phyloP scores from a whole-genome alignment of 2,888 invertebrate species.

The Lordiphosa andalusiaca region DNA sequence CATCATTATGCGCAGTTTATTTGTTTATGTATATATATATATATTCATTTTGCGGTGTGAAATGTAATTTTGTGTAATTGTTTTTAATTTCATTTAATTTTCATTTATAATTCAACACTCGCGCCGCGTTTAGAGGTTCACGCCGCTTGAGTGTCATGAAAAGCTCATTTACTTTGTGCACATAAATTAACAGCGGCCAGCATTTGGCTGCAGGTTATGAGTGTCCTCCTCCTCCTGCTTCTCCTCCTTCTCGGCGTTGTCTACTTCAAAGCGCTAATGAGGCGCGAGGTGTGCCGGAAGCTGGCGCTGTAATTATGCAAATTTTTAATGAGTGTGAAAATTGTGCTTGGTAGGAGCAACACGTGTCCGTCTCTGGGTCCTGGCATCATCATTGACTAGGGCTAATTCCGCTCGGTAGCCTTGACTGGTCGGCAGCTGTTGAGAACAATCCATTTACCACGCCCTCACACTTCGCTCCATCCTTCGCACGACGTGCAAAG shows the following conservation, averaged over 20 bases:
- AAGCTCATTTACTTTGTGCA: constrained; percentile 59
- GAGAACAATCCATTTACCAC: constrained; percentile 25
- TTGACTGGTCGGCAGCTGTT: constrained; percentile 13
- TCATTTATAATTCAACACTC: constrained; percentile 62
- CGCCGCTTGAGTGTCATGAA: constrained; percentile 56
- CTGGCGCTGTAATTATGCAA: constrained; percentile 65
- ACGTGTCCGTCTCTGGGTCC: constrained; percentile 36
- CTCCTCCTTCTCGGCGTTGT: constrained; percentile 51
- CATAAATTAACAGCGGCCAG: constrained; percentile 55
- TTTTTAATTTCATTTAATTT: constrained; percentile 67
- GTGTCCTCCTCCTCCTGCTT: constrained; percentile 7
- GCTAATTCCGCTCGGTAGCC: constrained; percentile 56
- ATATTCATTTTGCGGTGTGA: constrained; percentile 33
- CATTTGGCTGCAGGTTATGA: constrained; percentile 30
- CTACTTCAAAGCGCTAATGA: constrained; percentile 61
- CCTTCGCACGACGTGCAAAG: constrained; percentile 20
- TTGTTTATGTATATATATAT: constrained; percentile 34
- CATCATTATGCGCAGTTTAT: constrained; percentile 69
- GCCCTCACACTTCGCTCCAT: constrained; percentile 4
- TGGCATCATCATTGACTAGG: constrained; percentile 48
- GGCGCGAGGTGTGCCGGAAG: constrained; percentile 8
- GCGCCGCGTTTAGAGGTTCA: constrained; percentile 35
- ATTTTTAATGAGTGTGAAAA: constrained; percentile 72
- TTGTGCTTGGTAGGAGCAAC: constrained; percentile 45
- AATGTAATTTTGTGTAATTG: constrained; percentile 64